A percentile compares a stretch with the other conserved stretches of the same genome.
Evolutionary conservation across 2,113 vertebrate genomes (phyloP).

Genomic region (Egretta garzetta): DNA sequence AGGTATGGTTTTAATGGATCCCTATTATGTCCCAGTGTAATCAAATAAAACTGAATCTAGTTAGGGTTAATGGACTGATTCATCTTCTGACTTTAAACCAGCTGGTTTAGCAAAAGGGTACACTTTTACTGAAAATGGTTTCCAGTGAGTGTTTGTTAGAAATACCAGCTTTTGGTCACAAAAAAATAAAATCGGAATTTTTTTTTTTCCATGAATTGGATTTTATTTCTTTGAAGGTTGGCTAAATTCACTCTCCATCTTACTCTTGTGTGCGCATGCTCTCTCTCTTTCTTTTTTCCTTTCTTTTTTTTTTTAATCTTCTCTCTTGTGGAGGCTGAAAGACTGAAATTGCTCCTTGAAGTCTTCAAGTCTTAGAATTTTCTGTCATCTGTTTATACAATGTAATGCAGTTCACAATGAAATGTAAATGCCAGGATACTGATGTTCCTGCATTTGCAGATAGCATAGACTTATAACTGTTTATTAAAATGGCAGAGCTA

Average conservation of each 20-base stretch:
- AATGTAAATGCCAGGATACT: not conserved
- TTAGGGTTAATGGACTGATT: not conserved
- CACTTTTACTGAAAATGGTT: not conserved
- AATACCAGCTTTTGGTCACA: not conserved
- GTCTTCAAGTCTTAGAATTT: not conserved
- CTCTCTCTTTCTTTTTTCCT: rapidly evolving
- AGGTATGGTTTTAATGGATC: not conserved
- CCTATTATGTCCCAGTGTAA: not conserved
- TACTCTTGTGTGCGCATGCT: rapidly evolving
- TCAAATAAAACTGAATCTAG: not conserved
- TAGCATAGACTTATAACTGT: not conserved
- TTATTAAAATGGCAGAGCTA: not conserved
- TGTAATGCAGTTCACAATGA: not conserved
- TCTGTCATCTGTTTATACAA: not conserved
- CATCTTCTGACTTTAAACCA: not conserved
- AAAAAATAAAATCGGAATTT: not conserved
- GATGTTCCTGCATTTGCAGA: not conserved
- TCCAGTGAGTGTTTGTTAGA: not conserved
- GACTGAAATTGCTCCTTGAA: constrained; percentile 15
- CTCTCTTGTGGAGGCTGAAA: not conserved
- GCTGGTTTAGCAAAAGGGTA: not conserved
- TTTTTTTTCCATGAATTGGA: not conserved
- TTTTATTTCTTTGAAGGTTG: not conserved
- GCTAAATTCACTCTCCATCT: not conserved
- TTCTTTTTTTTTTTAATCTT: not conserved